phyloP scores from a whole-genome alignment of 2,113 vertebrate genomes.

The Ptyas mucosa region DNA sequence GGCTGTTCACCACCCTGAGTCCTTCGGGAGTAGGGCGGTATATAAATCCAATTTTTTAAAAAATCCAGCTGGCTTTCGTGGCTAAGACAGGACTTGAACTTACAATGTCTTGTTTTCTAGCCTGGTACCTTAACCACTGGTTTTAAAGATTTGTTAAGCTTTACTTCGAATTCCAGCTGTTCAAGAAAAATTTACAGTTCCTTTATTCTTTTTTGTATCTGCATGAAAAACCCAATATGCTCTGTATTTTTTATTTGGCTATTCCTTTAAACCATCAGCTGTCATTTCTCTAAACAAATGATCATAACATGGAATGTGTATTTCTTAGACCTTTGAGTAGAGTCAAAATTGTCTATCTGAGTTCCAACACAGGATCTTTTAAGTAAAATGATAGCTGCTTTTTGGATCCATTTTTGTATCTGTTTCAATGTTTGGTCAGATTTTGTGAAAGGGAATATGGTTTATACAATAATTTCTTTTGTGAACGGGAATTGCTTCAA shows the following conservation, averaged over 20 bases:
- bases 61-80: no score
- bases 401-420: neutral
- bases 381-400: neutral
- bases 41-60: no score
- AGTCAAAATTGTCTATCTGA: neutral
- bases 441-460: neutral
- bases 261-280: neutral
- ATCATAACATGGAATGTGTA: neutral
- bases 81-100: no score
- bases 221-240: neutral
- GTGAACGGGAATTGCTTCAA: neutral
- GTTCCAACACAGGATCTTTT: neutral
- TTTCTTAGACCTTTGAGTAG: neutral
- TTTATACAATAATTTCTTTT: neutral
- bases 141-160: no score
- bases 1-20: no score
- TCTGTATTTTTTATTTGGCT: neutral
- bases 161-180: neutral
- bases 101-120: no score
- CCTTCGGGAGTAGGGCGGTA: no score
- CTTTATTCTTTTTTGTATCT: neutral
- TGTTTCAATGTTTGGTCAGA: neutral
- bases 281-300: neutral
- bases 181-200: neutral
- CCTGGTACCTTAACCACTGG: no score